phyloP scores from a whole-genome alignment of 2,888 invertebrate species.

The Drosophila maculinotata region DNA sequence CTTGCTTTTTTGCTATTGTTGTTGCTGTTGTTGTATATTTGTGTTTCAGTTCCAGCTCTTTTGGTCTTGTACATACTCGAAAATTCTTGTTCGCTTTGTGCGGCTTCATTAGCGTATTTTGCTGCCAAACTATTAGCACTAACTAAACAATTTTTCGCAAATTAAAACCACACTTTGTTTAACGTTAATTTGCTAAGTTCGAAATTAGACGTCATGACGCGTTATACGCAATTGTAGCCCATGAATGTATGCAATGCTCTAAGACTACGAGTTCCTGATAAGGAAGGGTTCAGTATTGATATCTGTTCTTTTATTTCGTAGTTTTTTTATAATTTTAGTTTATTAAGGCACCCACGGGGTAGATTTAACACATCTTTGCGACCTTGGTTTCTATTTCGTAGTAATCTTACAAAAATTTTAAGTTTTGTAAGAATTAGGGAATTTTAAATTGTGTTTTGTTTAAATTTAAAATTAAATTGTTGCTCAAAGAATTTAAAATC shows the following conservation, averaged over 20 bases:
- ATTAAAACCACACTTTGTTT: constrained; percentile 17
- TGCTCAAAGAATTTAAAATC: too few species aligned
- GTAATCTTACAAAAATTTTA: too few species aligned
- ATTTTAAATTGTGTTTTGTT: background rate
- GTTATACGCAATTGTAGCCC: background rate
- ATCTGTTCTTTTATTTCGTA: background rate
- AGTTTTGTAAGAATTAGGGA: background rate
- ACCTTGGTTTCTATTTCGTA: too few species aligned
- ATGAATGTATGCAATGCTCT: background rate
- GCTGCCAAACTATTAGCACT: constrained; percentile 59
- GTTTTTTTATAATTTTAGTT: too few species aligned
- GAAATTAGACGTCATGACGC: background rate
- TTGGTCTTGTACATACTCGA: constrained; percentile 14
- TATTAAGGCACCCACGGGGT: too few species aligned
- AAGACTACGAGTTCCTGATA: background rate
- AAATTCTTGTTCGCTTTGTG: constrained; percentile 39
- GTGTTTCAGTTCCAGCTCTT: constrained; percentile 12
- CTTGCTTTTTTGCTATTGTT: constrained; percentile 58
- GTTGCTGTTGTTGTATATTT: constrained; percentile 28
- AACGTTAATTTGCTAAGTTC: constrained; percentile 1
- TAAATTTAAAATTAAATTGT: background rate
- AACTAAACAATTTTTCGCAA: constrained; percentile 49
- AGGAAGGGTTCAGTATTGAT: too few species aligned
- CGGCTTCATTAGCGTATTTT: constrained; percentile 64
- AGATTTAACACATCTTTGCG: too few species aligned